Evolutionary conservation across 2,888 invertebrate genomes (phyloP), one percentile per base, ranked within the genome.

Genomic region (Morpho achilles): DNA sequence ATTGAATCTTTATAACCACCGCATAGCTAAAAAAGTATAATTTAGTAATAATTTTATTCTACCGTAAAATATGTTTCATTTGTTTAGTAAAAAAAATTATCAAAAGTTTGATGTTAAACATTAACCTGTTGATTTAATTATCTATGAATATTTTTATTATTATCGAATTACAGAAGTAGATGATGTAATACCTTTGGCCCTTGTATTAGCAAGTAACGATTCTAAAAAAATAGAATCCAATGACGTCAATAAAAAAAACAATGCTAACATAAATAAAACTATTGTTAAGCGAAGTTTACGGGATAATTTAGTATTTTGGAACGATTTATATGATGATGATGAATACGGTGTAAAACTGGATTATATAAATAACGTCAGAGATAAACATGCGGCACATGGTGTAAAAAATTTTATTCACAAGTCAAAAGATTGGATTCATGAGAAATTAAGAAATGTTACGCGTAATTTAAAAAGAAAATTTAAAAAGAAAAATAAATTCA

Each of bases 311-410:
- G 76, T 84, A 56, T 82, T 81, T 58, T 88, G 88, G 88, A 82
- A 84, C 39, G 84, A 87, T 53, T 68, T 88, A 0, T 88, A 88
- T 42, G 87, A 89, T 40, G 65, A 67, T 16, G 84, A 87, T 3
- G 88, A 88, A 47, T 86, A 88, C 50, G 89, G 86, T 0, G 65
- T 84, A 0, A 73, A 76, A 57, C 40, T 67, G 1, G 82, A 72
- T 56, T 65, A 72, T 53, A 45, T 77, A 2, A 82, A 84, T 2
- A 72, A 74, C 46, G 61, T 70, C 1, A 69, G 71, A 45, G 74
- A 72, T 4, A 80, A 78, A 52, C 68, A 75, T 62, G 62, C 70
- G 0, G 59, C 60, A 0, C 73, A 70, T 8, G 67, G 68, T 5
- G 68, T 64, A 7, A 73, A 75, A 59, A 72, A 74, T 47, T 68